Base-by-base conservation (phyloP, 2,888 invertebrate genomes). In the Perizoma flavofasciatum region DNA sequence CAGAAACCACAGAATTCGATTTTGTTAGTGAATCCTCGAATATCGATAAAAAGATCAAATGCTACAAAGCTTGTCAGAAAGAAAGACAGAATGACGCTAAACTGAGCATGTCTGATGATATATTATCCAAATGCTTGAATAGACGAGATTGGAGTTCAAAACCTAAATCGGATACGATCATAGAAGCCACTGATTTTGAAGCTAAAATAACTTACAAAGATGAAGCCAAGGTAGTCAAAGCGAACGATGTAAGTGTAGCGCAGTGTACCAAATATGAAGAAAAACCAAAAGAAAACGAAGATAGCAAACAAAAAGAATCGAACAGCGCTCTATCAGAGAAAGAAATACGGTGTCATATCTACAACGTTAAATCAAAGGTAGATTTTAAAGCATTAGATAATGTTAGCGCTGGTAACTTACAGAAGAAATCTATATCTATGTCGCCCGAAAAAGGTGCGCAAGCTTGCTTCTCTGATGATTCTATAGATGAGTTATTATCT, bases 31-130 rank as follows among this genome's bases (percentile, higher is more conserved):
- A 89, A 61, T 81, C 85, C 0, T 83, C 84, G 0, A 80, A 85
- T 41, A 71, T 81, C 0, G 83, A 88, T 44, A 84, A 82, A 37
- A 88, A 81, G 63, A 84, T 88, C 1, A 83, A 81, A 72, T 86
- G 86, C 55, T 91, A 91, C 57, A 88, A 89, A 66, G 83, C 91
- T 0, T 88, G 87, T 43, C 85, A 86, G 43, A 86, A 85, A 49
- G 81, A 86, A 40, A 70, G 70, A 10, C 73, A 74, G 41, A 72
- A 77, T 7, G 77, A 78, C 7, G 61, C 74, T 0, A 85, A 86
- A 67, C 65, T 78, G 1, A 82, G 85, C 55, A 77, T 89, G 76
- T 89, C 91, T 0, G 91, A 92, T 58, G 91, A 91, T 67, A 89
- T 91, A 10, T 61, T 92, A 43, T 80, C 86, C 0, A 92, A 91